Conservation (phyloP, 2,113 vertebrate species). For the Paradoxurus hermaphroditus region DNA sequence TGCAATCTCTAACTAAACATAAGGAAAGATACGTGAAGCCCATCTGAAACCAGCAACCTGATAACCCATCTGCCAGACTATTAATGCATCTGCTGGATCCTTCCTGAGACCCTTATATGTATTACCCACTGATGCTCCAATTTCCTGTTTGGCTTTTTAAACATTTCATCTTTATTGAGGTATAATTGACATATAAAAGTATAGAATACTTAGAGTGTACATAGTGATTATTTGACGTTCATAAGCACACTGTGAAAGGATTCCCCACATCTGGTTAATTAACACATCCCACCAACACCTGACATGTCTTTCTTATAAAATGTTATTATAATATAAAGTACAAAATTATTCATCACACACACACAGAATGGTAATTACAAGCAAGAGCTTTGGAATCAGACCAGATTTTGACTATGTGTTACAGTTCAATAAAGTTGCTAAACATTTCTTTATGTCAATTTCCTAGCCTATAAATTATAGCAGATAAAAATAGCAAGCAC, state of each 20-base stretch:
- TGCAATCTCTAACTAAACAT: neutral
- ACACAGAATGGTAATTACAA: neutral
- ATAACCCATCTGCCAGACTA: neutral
- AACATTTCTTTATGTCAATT: neutral
- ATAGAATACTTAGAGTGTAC: neutral
- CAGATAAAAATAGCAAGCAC: neutral
- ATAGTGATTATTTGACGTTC: neutral
- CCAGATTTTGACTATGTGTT: neutral
- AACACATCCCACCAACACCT: neutral
- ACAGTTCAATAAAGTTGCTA: neutral
- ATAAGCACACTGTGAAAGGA: neutral
- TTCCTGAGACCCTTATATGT: neutral
- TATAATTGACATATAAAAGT: neutral
- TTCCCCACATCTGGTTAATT: neutral
- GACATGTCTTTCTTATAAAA: neutral
- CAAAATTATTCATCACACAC: neutral
- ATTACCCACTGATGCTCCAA: too few species aligned
- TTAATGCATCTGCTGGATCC: neutral
- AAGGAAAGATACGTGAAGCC: neutral
- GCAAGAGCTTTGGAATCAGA: neutral
- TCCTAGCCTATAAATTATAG: neutral
- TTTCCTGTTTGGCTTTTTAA: neutral
- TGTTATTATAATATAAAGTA: neutral
- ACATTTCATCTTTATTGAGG: neutral
- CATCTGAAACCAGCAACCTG: neutral